Evolutionary conservation across 2,888 invertebrate species (phyloP).

Genomic region (Hermaeophaga mercurialis): DNA sequence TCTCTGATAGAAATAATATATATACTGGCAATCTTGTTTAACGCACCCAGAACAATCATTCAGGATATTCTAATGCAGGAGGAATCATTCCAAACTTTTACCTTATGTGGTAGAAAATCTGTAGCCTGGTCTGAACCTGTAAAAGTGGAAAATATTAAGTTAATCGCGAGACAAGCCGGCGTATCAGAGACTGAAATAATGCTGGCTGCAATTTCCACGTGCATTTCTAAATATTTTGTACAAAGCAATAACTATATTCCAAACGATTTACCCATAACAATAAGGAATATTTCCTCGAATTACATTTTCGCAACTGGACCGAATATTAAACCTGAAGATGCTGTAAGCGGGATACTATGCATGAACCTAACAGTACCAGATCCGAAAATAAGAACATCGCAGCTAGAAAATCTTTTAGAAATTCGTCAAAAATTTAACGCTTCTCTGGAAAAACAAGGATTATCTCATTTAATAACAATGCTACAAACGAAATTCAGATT

Average conservation of each 20-base stretch:
- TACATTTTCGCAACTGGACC: slow-evolving; percentile 62
- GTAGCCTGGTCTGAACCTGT: slow-evolving; percentile 74
- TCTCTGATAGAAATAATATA: slow-evolving; percentile 57
- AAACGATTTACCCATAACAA: slow-evolving; percentile 66
- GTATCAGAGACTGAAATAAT: slow-evolving; percentile 69
- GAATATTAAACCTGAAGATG: slow-evolving; percentile 53
- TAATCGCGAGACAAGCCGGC: slow-evolving; percentile 64
- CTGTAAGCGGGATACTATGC: slow-evolving; percentile 68
- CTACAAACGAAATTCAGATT: slow-evolving; percentile 63
- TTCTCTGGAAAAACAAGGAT: slow-evolving; percentile 59
- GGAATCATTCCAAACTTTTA: slow-evolving; percentile 64
- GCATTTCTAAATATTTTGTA: slow-evolving; percentile 65
- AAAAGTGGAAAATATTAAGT: slow-evolving; percentile 62
- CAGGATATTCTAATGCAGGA: slow-evolving; percentile 66
- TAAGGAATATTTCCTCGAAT: slow-evolving; percentile 62
- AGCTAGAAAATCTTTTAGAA: slow-evolving; percentile 51
- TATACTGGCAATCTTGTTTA: slow-evolving; percentile 56
- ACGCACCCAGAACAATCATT: slow-evolving; percentile 61
- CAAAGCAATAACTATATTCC: slow-evolving; percentile 58
- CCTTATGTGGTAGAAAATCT: slow-evolving; percentile 73
- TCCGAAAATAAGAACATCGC: slow-evolving; percentile 45
- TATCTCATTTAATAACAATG: slow-evolving; percentile 62
- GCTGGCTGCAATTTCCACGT: slow-evolving; percentile 67
- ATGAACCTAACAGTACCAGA: slow-evolving; percentile 66
- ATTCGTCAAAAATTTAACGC: slow-evolving; percentile 56